Conservation (phyloP, 2,888 invertebrate genomes). For the Sarcophaga variegata region DNA sequence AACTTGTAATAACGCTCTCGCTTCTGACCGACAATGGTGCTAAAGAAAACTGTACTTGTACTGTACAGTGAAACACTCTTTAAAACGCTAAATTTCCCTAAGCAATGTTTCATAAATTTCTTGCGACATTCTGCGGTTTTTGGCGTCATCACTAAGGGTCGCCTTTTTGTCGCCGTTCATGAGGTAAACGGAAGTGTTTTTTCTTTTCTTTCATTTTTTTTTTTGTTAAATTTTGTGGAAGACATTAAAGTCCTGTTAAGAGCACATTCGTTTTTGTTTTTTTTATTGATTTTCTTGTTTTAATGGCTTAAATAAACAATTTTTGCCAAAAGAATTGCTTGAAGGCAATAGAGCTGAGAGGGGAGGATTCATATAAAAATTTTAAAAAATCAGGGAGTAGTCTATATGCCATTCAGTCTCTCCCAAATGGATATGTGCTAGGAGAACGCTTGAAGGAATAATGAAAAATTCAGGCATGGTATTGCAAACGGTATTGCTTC, state of each 20-base stretch:
- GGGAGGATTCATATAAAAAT: too few relatives aligned
- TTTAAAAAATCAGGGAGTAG: too few relatives aligned
- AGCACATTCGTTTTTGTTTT: background rate
- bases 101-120: slow-evolving; percentile 37
- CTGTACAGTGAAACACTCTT: too few relatives aligned
- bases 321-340: background rate
- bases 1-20: too few relatives aligned
- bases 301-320: background rate
- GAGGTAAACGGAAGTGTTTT: slow-evolving; percentile 58
- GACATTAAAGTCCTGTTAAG: slow-evolving; percentile 16
- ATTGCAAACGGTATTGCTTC: too few relatives aligned
- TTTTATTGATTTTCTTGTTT: background rate
- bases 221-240: slow-evolving; percentile 46
- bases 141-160: background rate
- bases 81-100: too few relatives aligned
- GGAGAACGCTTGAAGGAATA: too few relatives aligned
- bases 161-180: background rate
- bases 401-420: too few relatives aligned
- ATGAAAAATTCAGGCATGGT: too few relatives aligned
- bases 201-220: slow-evolving; percentile 33
- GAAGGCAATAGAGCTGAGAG: background rate
- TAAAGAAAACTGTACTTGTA: too few relatives aligned
- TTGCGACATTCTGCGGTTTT: slow-evolving; percentile 45
- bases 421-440: too few relatives aligned
- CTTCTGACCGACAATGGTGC: too few relatives aligned